Conservation (phyloP, 37 sponge, comb jelly and placozoan genomes). For the Axinella damicornis region DNA sequence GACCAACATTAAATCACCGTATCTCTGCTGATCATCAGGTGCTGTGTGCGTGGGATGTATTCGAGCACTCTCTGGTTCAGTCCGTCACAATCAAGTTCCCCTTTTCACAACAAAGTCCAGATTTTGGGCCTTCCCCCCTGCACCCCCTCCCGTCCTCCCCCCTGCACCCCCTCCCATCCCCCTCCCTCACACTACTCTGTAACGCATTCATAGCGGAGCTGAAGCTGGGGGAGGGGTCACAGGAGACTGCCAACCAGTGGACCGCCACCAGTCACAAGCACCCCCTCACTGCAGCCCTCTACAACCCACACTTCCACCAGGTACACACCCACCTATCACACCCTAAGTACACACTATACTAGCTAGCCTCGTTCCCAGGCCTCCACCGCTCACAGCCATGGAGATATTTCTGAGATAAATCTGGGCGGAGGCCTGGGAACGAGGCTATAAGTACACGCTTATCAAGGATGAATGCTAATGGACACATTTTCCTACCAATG, state of each 20-base stretch:
- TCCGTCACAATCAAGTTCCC: constrained; percentile 84
- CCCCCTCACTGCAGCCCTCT: constrained; percentile 72
- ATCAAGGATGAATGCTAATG: too few relatives aligned
- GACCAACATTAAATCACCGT: too few relatives aligned
- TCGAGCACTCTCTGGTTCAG: constrained; percentile 86
- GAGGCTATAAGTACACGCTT: too few relatives aligned
- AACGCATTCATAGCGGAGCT: constrained; percentile 86
- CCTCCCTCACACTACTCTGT: constrained; percentile 65
- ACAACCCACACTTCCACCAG: constrained; percentile 52
- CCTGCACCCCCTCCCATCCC: constrained; percentile 10
- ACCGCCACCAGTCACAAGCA: constrained; percentile 24
- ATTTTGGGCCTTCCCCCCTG: constrained; percentile 73
- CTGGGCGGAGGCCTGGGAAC: too few relatives aligned
- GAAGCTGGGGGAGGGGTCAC: constrained; percentile 5
- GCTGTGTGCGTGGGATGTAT: constrained; percentile 83
- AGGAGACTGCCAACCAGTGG: background rate
- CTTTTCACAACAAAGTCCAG: constrained; percentile 82
- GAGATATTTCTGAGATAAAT: too few relatives aligned
- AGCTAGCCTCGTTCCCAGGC: too few relatives aligned
- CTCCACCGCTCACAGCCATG: too few relatives aligned
- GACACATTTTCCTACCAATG: too few relatives aligned
- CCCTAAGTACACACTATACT: too few relatives aligned
- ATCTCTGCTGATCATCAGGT: constrained; percentile 34
- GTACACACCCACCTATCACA: background rate
- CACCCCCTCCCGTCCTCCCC: constrained; percentile 13